phyloP scores from a whole-genome alignment of 1,140 invertebrate species.

The Babylonia areolata region DNA sequence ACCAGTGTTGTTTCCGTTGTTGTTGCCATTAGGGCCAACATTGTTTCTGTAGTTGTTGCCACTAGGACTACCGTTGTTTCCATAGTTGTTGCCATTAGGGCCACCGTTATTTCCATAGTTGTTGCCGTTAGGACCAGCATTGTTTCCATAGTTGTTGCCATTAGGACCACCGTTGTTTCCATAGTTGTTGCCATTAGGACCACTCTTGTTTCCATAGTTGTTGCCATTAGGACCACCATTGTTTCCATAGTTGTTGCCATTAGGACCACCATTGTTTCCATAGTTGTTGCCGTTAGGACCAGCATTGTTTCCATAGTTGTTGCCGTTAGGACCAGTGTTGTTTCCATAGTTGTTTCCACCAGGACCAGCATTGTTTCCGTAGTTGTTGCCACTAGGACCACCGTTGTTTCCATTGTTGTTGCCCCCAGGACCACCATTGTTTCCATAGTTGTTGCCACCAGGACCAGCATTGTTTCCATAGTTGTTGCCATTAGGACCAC shows the following conservation, averaged over 20 bases:
- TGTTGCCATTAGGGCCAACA: not conserved
- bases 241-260: not conserved
- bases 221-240: not conserved
- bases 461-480: not conserved
- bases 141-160: not conserved
- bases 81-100: not conserved
- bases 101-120: not conserved
- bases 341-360: constrained; percentile 4
- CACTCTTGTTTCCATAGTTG: not conserved
- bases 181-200: not conserved
- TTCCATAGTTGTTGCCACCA: constrained; percentile 13
- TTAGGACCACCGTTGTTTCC: not conserved
- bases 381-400: constrained; percentile 8
- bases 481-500: not conserved
- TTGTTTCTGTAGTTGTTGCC: not conserved
- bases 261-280: not conserved
- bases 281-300: not conserved
- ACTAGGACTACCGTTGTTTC: not conserved
- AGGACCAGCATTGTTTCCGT: not conserved
- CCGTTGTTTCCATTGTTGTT: not conserved
- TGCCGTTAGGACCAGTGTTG: not conserved
- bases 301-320: not conserved
- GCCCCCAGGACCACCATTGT: not conserved
- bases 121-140: not conserved
- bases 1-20: not conserved